Evolutionary conservation across 2,888 invertebrate genomes (phyloP), one percentile per base, ranked within the genome.

Genomic region (Eristalinus sepulchralis): DNA sequence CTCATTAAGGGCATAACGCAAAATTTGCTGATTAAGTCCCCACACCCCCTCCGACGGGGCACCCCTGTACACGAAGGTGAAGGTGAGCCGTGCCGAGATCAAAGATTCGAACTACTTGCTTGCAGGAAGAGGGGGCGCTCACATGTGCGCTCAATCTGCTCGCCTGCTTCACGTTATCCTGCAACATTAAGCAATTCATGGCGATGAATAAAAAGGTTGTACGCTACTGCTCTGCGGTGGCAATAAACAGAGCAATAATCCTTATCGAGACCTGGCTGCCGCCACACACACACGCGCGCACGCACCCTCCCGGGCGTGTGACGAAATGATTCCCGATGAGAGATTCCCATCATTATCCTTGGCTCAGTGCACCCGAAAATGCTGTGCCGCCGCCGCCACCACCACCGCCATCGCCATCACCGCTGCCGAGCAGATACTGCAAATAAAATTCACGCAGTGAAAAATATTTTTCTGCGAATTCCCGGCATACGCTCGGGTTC

Each of bases 161-260:
- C 72, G 73, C 62, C 17, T 71, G 84, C 76, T 64, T 59, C 57
- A 85, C 66, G 77, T 82, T 86, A 79, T 86, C 86, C 78, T 86
- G 86, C 83, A 86, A 86, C 86, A 86, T 86, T 86, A 86, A 86
- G 86, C 86, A 86, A 86, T 86, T 85, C 85, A 78, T 83, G 83
- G 55, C 78, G 59, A 83, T 86, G 86, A 86, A 86, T 86, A 79
- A 86, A 86, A 86, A 86, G 73, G 75, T 70, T 75, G 55, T 68
- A 34, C 47, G 47, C 47, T 47, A 17, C 47, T 34, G 63, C 70
- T 55, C 47, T 83, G 66, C 83, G 86, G 64, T 75, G 62, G 86
- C 86, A 86, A 83, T 86, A 86, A 86, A 86, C 86, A 59, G 83
- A 79, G 83, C 86, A 86, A 86, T 86, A 86, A 86, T 86, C 83